Percentiles rank a stretch among this genome's conserved stretches.
Conservation (phyloP, 2,113 vertebrate species). For the Emydura subglobosa region DNA sequence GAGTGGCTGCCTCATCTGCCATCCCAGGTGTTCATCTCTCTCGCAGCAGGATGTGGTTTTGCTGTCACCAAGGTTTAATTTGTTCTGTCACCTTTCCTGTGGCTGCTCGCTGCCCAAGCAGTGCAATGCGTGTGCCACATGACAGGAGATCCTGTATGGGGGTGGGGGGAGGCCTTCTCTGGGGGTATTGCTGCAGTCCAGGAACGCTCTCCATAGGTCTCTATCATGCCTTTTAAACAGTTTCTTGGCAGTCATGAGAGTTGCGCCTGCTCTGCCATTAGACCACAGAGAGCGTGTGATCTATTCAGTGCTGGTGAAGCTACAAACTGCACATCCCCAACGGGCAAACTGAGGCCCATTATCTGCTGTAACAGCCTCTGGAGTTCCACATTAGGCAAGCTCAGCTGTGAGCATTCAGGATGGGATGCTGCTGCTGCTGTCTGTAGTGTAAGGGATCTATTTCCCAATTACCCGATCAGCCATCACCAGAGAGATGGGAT, state of each 20-base stretch:
- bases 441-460: not conserved
- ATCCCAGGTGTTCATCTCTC: too few species aligned
- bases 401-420: not conserved
- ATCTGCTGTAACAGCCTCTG: not conserved
- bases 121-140: not conserved
- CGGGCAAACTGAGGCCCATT: not conserved
- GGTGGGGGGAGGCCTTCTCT: not conserved
- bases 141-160: not conserved
- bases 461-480: not conserved
- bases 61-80: not conserved
- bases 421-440: not conserved
- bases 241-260: not conserved
- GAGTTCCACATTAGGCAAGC: accelerated
- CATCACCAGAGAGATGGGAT: not conserved
- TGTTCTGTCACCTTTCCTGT: not conserved
- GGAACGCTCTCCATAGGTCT: not conserved
- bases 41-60: not conserved
- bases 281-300: not conserved
- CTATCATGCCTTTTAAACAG: not conserved
- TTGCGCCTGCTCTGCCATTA: not conserved
- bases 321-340: not conserved
- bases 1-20: not conserved
- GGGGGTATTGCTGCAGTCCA: not conserved
- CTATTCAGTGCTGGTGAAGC: not conserved
- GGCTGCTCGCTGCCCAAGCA: too few species aligned